phyloP scores from a whole-genome alignment of 2,888 invertebrate species.

The Dolichopus griseipennis region DNA sequence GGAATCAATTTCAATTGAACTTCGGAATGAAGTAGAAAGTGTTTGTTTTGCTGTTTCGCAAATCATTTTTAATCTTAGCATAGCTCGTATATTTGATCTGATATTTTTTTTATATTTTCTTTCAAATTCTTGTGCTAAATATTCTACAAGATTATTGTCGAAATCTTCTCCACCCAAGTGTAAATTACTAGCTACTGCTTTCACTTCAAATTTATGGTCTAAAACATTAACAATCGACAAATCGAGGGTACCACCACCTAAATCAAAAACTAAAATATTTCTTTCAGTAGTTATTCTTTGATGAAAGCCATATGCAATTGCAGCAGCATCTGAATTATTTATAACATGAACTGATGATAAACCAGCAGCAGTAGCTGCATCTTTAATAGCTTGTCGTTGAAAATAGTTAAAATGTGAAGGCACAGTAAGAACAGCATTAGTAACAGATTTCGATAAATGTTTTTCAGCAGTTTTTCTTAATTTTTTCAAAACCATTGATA shows the following conservation, averaged over 20 bases:
- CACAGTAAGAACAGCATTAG: not conserved
- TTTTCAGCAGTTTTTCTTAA: not conserved
- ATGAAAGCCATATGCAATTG: not conserved
- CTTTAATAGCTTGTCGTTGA: not conserved
- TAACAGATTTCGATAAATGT: not conserved
- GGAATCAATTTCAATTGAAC: not conserved
- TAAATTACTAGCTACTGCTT: not conserved
- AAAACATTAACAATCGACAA: not conserved
- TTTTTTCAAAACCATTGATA: not conserved
- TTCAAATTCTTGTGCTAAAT: not conserved
- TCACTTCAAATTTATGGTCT: not conserved
- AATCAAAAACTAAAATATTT: not conserved
- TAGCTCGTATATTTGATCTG: not conserved
- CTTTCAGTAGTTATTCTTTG: not conserved
- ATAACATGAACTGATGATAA: not conserved
- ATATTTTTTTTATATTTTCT: not conserved
- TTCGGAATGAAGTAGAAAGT: not conserved
- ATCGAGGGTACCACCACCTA: not conserved
- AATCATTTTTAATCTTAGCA: not conserved
- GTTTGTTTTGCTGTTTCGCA: not conserved
- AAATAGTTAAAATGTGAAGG: not conserved
- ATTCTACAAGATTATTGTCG: not conserved
- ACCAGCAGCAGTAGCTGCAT: not conserved
- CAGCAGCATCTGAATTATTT: not conserved
- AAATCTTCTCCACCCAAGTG: not conserved